Base-by-base conservation (phyloP, 2,888 invertebrate genomes). In the Caenorhabditis sp. region DNA sequence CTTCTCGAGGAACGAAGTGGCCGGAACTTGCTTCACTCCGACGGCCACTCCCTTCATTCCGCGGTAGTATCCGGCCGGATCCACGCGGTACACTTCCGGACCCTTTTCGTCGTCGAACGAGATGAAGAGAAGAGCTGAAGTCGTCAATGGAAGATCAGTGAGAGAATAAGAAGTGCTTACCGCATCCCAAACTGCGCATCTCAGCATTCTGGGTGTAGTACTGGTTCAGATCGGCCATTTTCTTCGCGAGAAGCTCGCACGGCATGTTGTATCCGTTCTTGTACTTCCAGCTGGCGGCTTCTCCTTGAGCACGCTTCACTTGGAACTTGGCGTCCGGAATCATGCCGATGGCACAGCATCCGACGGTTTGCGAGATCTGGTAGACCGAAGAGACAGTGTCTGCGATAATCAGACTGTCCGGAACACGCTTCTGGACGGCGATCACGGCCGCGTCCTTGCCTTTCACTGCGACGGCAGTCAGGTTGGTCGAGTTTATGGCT, bases 151-250 rank as follows among this genome's bases (percentile, higher is more conserved):
- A n/a, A n/a, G n/a, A n/a, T n/a, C n/a, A n/a, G n/a, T n/a, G n/a
- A 37, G 22, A 13, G 20, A 20, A 22, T 2, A 13, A n/a, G n/a
- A n/a, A n/a, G 1, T 9, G 63, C 91, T 90, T 89, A 92, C 92
- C 91, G 91, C 96, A 96, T 27, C 96, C 98, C 3, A 99, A 92
- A 0, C 98, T 98, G 81, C 99, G 92, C 97, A 99, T 98, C 53
- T 98, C 98, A 15, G 99, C 99, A 91, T 97, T 98, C 91, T 99
- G 99, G 0, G 99, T 99, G 91, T 98, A 99, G 27, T 98, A 96
- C 70, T 89, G 89, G 66, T 89, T 89, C 58, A 97, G 94, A 90
- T 99, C 99, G 0, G 98, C 97, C 45, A 99, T 93, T 84, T 81
- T 79, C 45, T 80, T 81, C 37, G 84, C 83, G 35, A 84, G 58